Evolutionary conservation across 2,113 vertebrate species (phyloP).

Genomic region (Leucoraja erinaceus): DNA sequence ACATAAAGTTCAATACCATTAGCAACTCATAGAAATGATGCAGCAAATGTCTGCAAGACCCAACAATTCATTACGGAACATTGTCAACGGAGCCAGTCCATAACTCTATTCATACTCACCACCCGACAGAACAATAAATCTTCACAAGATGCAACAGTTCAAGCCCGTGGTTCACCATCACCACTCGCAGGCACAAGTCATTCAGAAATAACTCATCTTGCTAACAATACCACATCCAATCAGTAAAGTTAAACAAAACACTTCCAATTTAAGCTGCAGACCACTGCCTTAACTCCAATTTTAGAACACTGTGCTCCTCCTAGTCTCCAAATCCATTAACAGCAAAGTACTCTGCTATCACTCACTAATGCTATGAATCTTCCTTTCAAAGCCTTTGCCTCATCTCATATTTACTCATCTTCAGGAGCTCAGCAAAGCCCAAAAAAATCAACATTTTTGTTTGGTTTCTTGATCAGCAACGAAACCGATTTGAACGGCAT

Average conservation of each 20-base stretch:
- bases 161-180: too few relatives aligned
- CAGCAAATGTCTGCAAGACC: too few relatives aligned
- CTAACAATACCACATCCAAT: not conserved
- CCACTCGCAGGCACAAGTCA: too few relatives aligned
- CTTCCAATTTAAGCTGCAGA: not conserved
- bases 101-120: too few relatives aligned
- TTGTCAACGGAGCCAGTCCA: too few relatives aligned
- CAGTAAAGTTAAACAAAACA: too few relatives aligned
- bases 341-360: too few relatives aligned
- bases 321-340: not conserved
- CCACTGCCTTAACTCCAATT: not conserved
- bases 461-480: not conserved
- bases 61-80: too few relatives aligned
- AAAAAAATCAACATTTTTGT: not conserved
- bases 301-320: not conserved
- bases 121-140: too few relatives aligned
- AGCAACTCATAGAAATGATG: too few relatives aligned
- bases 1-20: too few relatives aligned
- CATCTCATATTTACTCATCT: not conserved
- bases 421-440: not conserved
- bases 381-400: not conserved
- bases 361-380: not conserved
- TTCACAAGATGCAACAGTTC: too few relatives aligned
- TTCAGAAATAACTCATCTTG: not conserved
- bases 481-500: not conserved